A percentile compares a stretch with the other conserved stretches of the same genome.
These are phyloP conservation scores for Sphinx pinastri DNA, from an alignment of 2,888 invertebrate species.

Conservation along the genomic window DNA sequence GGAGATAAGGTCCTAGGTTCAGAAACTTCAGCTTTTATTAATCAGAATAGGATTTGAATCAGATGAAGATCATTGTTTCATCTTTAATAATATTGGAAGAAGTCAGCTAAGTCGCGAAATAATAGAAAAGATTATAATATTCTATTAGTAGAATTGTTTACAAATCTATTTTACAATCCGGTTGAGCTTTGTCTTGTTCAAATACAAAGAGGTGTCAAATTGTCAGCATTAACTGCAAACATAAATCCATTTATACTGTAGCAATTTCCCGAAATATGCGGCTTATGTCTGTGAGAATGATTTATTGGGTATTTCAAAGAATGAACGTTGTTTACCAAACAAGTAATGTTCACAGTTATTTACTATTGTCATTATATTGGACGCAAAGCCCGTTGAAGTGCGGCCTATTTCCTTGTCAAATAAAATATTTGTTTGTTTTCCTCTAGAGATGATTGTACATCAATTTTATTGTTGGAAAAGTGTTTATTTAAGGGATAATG, in stretches of 20 bases:
- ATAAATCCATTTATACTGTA: constrained; percentile 42
- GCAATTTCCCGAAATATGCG: constrained; percentile 41
- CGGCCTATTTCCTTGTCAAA: not conserved
- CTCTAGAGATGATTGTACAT: constrained; percentile 1
- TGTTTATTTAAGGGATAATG: not conserved
- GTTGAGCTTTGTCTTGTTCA: too few species aligned
- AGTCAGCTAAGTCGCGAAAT: too few species aligned
- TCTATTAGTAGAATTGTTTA: not conserved
- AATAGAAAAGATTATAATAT: not conserved
- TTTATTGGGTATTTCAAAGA: constrained; percentile 41
- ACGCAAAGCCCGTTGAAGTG: constrained; percentile 17
- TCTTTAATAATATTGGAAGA: too few species aligned
- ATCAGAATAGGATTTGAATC: too few species aligned
- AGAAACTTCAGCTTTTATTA: too few species aligned
- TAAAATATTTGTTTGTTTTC: constrained; percentile 21
- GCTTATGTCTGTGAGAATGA: constrained; percentile 39
- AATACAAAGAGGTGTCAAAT: constrained; percentile 19
- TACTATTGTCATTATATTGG: constrained; percentile 18
- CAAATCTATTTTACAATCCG: not conserved
- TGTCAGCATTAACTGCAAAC: constrained; percentile 25
- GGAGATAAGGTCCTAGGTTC: too few species aligned
- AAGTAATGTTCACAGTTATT: not conserved
- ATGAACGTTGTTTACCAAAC: constrained; percentile 17
- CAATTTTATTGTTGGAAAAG: not conserved
- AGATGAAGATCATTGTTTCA: too few species aligned